Conservation (phyloP, 1,140 invertebrate genomes). For the Daktulosphaira vitifoliae region DNA sequence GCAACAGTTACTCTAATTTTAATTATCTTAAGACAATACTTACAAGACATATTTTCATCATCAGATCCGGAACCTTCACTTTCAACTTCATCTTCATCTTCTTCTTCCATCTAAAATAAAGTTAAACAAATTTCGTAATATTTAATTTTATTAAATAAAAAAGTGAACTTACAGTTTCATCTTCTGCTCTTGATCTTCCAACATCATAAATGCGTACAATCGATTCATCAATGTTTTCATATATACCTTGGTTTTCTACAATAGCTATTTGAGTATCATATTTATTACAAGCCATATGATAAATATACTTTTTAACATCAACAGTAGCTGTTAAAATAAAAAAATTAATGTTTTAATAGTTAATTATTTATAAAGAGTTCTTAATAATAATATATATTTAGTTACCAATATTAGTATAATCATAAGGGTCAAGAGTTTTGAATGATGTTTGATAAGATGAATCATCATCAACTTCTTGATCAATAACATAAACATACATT, state of each 20-base stretch:
- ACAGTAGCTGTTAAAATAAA: conserved; percentile 59
- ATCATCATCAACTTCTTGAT: conserved; percentile 56
- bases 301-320: conserved; percentile 76
- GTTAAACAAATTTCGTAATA: conserved; percentile 10
- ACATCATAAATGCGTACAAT: conserved; percentile 76
- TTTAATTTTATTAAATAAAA: conserved; percentile 20
- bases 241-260: conserved; percentile 70
- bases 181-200: conserved; percentile 59
- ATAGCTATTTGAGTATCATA: conserved; percentile 71
- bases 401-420: conserved; percentile 85
- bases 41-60: conserved; percentile 42
- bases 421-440: conserved; percentile 84
- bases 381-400: neutral
- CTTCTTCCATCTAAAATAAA: conserved; percentile 52
- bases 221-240: conserved; percentile 69
- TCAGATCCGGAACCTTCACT: conserved; percentile 48
- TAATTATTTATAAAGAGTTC: neutral
- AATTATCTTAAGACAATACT: neutral
- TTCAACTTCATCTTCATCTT: conserved; percentile 55
- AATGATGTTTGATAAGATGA: conserved; percentile 76
- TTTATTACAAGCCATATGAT: conserved; percentile 62
- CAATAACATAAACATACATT: conserved; percentile 55
- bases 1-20: too few relatives aligned
- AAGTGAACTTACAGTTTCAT: conserved; percentile 52
- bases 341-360: neutral